A percentile compares a stretch with the other conserved stretches of the same genome.
phyloP scores from a whole-genome alignment of 2,888 invertebrate genomes.

The Malthinus flaveolus region DNA sequence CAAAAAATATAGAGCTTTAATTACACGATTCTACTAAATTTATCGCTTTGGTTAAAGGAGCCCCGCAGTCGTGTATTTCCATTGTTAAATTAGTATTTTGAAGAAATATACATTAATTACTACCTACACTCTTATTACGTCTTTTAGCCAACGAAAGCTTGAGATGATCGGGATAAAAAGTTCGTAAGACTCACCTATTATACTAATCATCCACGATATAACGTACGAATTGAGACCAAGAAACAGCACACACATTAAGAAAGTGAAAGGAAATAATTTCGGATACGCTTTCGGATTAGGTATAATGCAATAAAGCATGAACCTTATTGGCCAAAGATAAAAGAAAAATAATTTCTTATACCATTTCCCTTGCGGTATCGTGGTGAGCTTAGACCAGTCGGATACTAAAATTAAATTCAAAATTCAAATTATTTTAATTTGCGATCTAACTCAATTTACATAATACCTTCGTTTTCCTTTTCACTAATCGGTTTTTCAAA shows the following conservation, averaged over 20 bases:
- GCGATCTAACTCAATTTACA: background rate
- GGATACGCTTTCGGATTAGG: conserved; percentile 69
- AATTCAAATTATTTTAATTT: background rate
- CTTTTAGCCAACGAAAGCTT: no score
- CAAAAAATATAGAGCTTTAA: no score
- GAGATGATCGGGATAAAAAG: no score
- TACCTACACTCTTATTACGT: no score
- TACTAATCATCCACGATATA: conserved; percentile 90
- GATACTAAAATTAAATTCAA: background rate
- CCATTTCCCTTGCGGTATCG: conserved; percentile 37
- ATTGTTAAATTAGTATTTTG: no score
- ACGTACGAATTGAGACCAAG: conserved; percentile 84
- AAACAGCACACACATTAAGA: conserved; percentile 84
- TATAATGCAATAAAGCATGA: conserved; percentile 67
- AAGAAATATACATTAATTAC: no score
- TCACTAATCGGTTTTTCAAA: background rate
- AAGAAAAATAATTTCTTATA: conserved; percentile 64
- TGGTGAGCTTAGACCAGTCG: background rate
- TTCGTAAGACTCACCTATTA: conserved; percentile 71
- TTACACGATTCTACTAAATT: no score
- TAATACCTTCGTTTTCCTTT: background rate
- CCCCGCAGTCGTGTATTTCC: no score
- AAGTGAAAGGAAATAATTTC: conserved; percentile 73
- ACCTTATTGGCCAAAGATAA: conserved; percentile 72
- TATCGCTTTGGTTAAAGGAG: no score